These are phyloP conservation scores for Redunca redunca DNA, from an alignment of 2,113 vertebrate species.

Conservation along the genomic window DNA sequence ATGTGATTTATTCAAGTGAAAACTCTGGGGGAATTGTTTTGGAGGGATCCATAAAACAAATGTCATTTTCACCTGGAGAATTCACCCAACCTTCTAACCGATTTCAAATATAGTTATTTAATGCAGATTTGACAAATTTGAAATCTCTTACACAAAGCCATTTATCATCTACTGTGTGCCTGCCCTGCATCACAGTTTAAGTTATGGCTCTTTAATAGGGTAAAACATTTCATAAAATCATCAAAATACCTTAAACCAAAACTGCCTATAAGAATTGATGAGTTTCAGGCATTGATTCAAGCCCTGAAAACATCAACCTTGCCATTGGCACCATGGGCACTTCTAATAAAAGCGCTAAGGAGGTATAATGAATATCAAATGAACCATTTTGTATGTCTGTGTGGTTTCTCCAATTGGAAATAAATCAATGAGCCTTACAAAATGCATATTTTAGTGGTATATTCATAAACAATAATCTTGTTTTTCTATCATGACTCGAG, in stretches of 20 bases:
- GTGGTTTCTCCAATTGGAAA: slow-evolving; percentile 52
- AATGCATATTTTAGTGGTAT: slow-evolving; percentile 38
- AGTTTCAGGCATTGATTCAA: slow-evolving; percentile 56
- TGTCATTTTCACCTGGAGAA: slow-evolving; percentile 63
- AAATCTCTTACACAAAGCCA: slow-evolving; percentile 65
- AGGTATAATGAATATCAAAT: slow-evolving; percentile 64
- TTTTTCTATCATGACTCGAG: slow-evolving; percentile 34
- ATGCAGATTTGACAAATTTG: slow-evolving; percentile 69
- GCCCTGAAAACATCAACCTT: slow-evolving; percentile 31
- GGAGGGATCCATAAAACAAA: slow-evolving; percentile 55
- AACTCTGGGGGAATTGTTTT: slow-evolving; percentile 58
- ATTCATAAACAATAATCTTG: slow-evolving; percentile 61
- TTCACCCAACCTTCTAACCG: slow-evolving; percentile 63
- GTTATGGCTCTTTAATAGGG: slow-evolving; percentile 68
- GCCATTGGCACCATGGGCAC: slow-evolving; percentile 31
- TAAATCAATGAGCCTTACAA: slow-evolving; percentile 67
- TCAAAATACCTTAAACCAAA: slow-evolving; percentile 68
- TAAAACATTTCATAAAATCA: slow-evolving; percentile 67
- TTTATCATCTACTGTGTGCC: slow-evolving; percentile 60
- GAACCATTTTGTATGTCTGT: slow-evolving; percentile 54
- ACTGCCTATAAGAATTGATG: slow-evolving; percentile 61
- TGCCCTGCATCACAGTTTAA: slow-evolving; percentile 47
- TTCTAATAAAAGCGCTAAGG: slow-evolving; percentile 62
- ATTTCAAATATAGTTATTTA: slow-evolving; percentile 68
- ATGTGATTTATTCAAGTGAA: slow-evolving; percentile 56